These are phyloP conservation scores for Periophthalmodon schlosseri DNA, from an alignment of 2,113 vertebrate genomes.

Conservation along the genomic window DNA sequence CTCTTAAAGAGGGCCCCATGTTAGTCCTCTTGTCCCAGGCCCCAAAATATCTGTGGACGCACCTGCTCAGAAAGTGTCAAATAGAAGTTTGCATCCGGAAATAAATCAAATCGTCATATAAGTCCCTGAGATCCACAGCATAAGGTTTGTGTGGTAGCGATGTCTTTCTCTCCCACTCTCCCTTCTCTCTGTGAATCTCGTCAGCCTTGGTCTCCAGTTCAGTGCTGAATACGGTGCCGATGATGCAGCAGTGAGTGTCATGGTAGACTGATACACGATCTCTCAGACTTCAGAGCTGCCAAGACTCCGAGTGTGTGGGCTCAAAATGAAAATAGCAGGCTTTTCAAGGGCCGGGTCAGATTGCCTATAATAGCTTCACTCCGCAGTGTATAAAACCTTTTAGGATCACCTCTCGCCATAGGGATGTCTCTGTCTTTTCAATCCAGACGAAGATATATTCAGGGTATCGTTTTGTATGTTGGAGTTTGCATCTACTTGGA, in stretches of 20 bases:
- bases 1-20: too few species aligned
- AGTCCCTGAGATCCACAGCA: neutral
- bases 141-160: slow-evolving; percentile 15
- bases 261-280: slow-evolving; percentile 57
- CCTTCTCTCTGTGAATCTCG: slow-evolving; percentile 38
- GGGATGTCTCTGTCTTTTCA: neutral
- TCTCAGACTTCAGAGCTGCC: slow-evolving; percentile 49
- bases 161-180: slow-evolving; percentile 47
- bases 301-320: slow-evolving; percentile 60
- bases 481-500: too few species aligned
- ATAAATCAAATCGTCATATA: neutral
- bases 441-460: neutral
- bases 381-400: slow-evolving; percentile 37
- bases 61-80: neutral
- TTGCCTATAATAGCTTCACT: slow-evolving; percentile 60
- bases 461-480: neutral
- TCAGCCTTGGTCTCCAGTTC: slow-evolving; percentile 18
- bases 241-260: slow-evolving; percentile 61
- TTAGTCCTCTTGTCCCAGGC: too few species aligned
- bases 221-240: slow-evolving; percentile 13
- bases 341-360: slow-evolving; percentile 50
- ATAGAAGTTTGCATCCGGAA: neutral
- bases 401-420: slow-evolving; percentile 18
- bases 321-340: slow-evolving; percentile 55
- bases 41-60: neutral